Conservation (phyloP, 1,140 invertebrate species). For the Scaptomyza hsui region DNA sequence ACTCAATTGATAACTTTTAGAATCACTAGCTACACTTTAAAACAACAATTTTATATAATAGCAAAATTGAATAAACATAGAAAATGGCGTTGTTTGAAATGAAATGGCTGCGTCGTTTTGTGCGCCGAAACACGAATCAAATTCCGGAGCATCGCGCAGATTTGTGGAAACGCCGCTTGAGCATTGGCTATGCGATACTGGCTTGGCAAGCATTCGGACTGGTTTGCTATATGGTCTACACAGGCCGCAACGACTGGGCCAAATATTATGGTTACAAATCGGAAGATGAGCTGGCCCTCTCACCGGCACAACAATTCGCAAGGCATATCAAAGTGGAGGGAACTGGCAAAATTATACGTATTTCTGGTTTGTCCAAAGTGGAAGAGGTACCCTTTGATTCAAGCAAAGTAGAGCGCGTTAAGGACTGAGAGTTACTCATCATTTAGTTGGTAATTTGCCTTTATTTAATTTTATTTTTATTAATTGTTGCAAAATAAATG, state of each 20-base stretch:
- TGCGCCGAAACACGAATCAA: constrained; percentile 86
- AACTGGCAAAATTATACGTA: constrained; percentile 81
- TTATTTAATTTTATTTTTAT: constrained; percentile 31
- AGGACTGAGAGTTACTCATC: constrained; percentile 35
- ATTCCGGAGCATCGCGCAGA: constrained; percentile 86
- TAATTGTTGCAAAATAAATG: constrained; percentile 35
- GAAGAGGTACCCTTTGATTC: constrained; percentile 77
- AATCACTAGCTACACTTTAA: constrained; percentile 7
- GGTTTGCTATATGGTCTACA: constrained; percentile 85
- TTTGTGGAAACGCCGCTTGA: constrained; percentile 86
- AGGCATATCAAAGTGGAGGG: constrained; percentile 69
- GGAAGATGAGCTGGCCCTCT: constrained; percentile 85
- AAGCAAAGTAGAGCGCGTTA: constrained; percentile 27
- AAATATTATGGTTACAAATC: constrained; percentile 86
- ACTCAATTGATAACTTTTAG: constrained; percentile 14
- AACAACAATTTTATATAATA: constrained; percentile 38
- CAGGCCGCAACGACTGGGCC: constrained; percentile 87
- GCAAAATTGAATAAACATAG: background rate
- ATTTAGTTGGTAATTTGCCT: constrained; percentile 22
- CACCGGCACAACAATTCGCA: constrained; percentile 84
- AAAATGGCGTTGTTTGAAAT: constrained; percentile 77
- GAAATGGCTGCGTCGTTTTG: constrained; percentile 85
- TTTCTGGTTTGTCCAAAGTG: constrained; percentile 70
- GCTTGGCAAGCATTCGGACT: constrained; percentile 88
- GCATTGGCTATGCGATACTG: constrained; percentile 86